These are phyloP conservation scores for Microtus richardsoni DNA, from an alignment of 2,113 vertebrate genomes.

Conservation along the genomic window DNA sequence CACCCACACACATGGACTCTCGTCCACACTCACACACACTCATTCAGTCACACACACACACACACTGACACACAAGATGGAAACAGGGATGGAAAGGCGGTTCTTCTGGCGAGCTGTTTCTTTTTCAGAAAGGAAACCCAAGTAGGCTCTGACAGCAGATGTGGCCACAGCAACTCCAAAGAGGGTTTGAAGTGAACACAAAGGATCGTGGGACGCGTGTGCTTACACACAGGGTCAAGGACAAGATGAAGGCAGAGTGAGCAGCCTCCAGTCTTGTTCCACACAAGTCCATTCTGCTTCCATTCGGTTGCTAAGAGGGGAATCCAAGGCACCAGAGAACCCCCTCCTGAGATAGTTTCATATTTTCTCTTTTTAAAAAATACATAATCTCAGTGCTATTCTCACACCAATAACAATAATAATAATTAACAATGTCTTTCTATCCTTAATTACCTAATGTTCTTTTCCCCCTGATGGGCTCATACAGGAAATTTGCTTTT, in stretches of 20 bases:
- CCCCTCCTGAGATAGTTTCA: neutral
- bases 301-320: neutral
- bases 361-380: neutral
- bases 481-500: neutral
- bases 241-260: neutral
- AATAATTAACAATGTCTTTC: neutral
- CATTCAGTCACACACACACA: neutral
- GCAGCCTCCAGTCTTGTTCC: neutral
- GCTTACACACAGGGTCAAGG: neutral
- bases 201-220: neutral
- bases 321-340: neutral
- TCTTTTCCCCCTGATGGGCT: neutral
- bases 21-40: neutral
- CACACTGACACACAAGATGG: neutral
- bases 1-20: neutral
- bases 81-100: neutral
- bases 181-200: neutral
- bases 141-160: neutral
- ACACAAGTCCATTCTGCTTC: neutral
- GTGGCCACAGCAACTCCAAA: neutral
- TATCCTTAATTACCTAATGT: neutral
- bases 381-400: neutral
- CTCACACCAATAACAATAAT: neutral
- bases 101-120: neutral
- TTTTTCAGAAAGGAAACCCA: conserved; percentile 44